These are phyloP conservation scores for Cnemophilus loriae DNA, from an alignment of 2,113 vertebrate genomes.

Conservation along the genomic window DNA sequence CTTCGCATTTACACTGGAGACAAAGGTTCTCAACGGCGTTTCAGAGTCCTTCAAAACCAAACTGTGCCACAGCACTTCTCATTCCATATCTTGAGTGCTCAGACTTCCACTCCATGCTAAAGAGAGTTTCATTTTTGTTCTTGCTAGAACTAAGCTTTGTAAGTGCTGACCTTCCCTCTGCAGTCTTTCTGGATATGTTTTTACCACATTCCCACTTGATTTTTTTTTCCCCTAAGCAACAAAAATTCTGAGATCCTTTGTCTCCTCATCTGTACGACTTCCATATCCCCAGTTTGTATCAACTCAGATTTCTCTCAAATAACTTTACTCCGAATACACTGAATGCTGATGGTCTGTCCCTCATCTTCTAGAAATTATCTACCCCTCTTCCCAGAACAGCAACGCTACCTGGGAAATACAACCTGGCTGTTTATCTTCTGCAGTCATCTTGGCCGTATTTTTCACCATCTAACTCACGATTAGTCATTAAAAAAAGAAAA, in stretches of 20 bases:
- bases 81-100: background rate
- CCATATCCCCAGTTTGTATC: background rate
- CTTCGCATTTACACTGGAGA: accelerated
- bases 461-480: background rate
- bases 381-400: background rate
- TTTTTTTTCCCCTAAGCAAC: background rate
- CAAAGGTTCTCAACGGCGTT: background rate
- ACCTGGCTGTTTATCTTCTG: background rate
- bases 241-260: background rate
- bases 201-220: background rate
- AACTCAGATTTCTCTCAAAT: background rate
- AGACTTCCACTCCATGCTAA: background rate
- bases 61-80: background rate
- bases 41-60: background rate
- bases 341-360: background rate
- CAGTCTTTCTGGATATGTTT: accelerated
- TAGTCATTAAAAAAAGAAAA: background rate
- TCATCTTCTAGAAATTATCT: background rate
- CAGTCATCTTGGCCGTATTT: background rate
- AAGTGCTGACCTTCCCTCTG: background rate
- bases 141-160: background rate
- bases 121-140: background rate
- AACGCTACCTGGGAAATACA: background rate
- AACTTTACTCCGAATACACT: background rate
- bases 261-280: background rate